Evolutionary conservation across 2,888 invertebrate species (phyloP).

Genomic region (Epirrhoe alternata): DNA sequence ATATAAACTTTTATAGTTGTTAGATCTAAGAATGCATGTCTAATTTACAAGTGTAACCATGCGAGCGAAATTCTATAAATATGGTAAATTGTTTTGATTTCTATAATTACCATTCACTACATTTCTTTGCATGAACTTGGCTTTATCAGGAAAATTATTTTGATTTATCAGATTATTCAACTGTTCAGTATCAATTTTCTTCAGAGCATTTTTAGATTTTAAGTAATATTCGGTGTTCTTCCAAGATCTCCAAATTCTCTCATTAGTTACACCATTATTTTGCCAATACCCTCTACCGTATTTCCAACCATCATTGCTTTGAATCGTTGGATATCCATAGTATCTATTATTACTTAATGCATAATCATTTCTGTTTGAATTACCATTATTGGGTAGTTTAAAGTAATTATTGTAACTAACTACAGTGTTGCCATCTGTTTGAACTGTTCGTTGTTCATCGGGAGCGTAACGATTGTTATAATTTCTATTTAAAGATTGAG

Average conservation of each 20-base stretch:
- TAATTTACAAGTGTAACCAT: neutral
- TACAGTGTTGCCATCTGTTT: slow-evolving; percentile 7
- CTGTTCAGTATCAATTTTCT: neutral
- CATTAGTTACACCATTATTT: slow-evolving; percentile 6
- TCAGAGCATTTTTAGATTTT: slow-evolving; percentile 9
- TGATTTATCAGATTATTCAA: slow-evolving; percentile 1
- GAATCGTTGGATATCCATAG: slow-evolving; percentile 2
- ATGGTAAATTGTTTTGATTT: slow-evolving; percentile 28
- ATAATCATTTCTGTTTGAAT: slow-evolving; percentile 4
- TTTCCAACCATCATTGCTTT: neutral
- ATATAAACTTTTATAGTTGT: no score
- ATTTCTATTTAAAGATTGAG: neutral
- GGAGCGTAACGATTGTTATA: neutral
- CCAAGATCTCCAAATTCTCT: slow-evolving; percentile 46
- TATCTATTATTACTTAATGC: neutral
- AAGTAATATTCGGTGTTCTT: slow-evolving; percentile 25
- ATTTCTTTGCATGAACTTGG: slow-evolving; percentile 9
- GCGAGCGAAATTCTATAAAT: neutral
- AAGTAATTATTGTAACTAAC: slow-evolving; percentile 25
- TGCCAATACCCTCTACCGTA: neutral
- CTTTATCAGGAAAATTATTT: slow-evolving; percentile 13
- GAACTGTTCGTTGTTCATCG: slow-evolving; percentile 5
- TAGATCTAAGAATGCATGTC: no score
- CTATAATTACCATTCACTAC: slow-evolving; percentile 10
- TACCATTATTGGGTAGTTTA: slow-evolving; percentile 1